These are phyloP conservation scores for Epizoanthus scotinus DNA, from an alignment of 92 coral and sea anemone genomes.

Conservation along the genomic window DNA sequence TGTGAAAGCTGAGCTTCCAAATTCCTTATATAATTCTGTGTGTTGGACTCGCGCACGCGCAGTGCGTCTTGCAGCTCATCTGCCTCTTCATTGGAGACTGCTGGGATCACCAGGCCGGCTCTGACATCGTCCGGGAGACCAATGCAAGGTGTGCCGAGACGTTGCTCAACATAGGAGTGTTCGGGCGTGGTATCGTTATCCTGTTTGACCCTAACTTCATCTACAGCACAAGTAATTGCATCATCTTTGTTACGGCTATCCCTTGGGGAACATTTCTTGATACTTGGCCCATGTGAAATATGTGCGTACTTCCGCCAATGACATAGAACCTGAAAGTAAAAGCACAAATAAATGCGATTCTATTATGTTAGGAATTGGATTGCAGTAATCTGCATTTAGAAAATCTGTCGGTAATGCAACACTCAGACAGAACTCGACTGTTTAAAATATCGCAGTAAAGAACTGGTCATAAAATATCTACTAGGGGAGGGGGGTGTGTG, in stretches of 20 bases:
- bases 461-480: too few relatives aligned
- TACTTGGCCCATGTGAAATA: background rate
- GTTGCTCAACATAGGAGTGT: too few relatives aligned
- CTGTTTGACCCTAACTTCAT: background rate
- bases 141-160: too few relatives aligned
- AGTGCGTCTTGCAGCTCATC: background rate
- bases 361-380: too few relatives aligned
- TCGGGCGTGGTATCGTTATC: too few relatives aligned
- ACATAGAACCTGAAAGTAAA: slow-evolving; percentile 18
- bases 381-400: too few relatives aligned
- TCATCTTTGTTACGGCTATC: background rate
- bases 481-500: too few relatives aligned
- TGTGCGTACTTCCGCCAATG: slow-evolving; percentile 18
- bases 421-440: too few relatives aligned
- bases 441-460: too few relatives aligned
- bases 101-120: too few relatives aligned
- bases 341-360: background rate
- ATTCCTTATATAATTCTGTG: background rate
- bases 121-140: too few relatives aligned
- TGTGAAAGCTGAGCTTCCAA: background rate
- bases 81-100: background rate
- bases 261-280: background rate
- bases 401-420: too few relatives aligned
- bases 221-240: background rate
- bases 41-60: background rate